Evolutionary conservation across 2,797 vertebrate species (phyloP), one percentile per base, ranked within the genome.

Genomic region (Myotis planiceps): DNA sequence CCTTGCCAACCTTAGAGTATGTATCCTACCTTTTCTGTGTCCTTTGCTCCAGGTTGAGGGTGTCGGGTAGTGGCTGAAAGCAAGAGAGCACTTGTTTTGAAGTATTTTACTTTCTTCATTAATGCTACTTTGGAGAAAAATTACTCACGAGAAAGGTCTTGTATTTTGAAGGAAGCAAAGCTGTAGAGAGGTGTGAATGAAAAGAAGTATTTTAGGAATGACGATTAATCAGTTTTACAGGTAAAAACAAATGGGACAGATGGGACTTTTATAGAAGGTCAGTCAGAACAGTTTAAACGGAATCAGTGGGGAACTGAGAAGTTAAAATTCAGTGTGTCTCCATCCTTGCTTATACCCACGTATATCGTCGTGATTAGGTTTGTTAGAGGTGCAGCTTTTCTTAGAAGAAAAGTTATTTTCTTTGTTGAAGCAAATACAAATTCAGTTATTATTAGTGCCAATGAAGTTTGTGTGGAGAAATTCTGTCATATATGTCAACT

Each of bases 1-100:
- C 99, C 9, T 97, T 99, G 98, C 99, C 99, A 75, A 99, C 99
- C 55, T 99, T 99, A 90, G 99, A 99, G 99, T 99, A 99, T 90
- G 99, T 94, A 87, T 97, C 85, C 91, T 80, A 1, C 18, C 6
- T 97, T 49, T 89, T 84, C 51, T 72, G 0, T 82, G 13, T 47
- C 60, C 51, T 60, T 93, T 75, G 29, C 53, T 92, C 34, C 42
- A 76, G 45, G 16, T 12, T 42, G 23, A 75, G n/a, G 88, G 63
- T 81, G 6, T 66, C 1, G 5, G 2, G 3, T 72, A 6, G 51
- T 60, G 25, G 12, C 79, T 90, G 69, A 96, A 68, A 96, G 76
- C 32, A 75, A 55, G 78, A 89, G 32, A 58, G 25, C n/a, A 37
- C 58, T 82, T 65, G 34, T 79, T 65, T 51, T 39, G 5, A 63